Evolutionary conservation across 2,113 vertebrate species (phyloP).

Genomic region (Sigmodon hispidus): DNA sequence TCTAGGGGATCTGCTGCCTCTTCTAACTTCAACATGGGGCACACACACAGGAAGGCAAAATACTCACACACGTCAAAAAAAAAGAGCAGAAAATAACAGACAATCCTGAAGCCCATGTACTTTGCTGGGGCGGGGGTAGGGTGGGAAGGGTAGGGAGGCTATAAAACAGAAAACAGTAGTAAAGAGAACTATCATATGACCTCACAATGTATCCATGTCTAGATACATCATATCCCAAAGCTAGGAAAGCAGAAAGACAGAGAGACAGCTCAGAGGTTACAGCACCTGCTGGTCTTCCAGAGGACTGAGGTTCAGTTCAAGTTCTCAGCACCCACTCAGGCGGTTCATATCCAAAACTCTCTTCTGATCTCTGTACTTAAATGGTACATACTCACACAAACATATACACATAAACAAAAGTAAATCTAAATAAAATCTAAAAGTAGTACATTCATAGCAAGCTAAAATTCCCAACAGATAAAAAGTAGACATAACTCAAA

Average conservation of each 20-base stretch:
- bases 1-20: not conserved
- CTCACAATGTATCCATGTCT: not conserved
- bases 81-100: not conserved
- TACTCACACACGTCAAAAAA: not conserved
- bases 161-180: not conserved
- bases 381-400: not conserved
- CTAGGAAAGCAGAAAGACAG: not conserved
- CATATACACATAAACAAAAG: not conserved
- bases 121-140: not conserved
- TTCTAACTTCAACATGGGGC: not conserved
- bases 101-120: not conserved
- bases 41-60: not conserved
- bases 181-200: not conserved
- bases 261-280: not conserved
- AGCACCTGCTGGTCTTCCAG: not conserved
- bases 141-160: too few relatives aligned
- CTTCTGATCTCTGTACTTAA: not conserved
- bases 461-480: not conserved
- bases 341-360: not conserved
- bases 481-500: not conserved
- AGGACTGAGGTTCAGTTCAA: not conserved
- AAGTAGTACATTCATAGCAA: not conserved
- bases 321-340: not conserved
- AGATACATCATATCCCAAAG: not conserved
- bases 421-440: not conserved